phyloP scores from a whole-genome alignment of 2,888 invertebrate species.

The Leuctra nigra region DNA sequence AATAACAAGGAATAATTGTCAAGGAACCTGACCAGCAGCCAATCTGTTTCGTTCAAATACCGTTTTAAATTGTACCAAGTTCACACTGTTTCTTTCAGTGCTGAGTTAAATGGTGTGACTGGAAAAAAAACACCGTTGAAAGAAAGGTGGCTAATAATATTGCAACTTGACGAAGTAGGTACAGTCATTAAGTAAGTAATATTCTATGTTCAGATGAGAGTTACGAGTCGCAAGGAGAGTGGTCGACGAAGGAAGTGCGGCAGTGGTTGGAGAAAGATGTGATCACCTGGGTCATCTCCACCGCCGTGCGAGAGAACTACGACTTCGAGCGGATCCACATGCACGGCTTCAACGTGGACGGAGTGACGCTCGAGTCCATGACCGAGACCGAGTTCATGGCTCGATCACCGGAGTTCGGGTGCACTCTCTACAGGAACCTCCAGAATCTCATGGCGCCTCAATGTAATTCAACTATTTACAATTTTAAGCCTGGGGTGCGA shows the following conservation, averaged over 20 bases:
- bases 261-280: slow-evolving; percentile 19
- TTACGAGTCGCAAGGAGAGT: slow-evolving; percentile 6
- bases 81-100: too few relatives aligned
- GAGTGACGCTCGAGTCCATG: slow-evolving; percentile 12
- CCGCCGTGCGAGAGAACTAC: background rate
- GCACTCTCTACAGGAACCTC: slow-evolving; percentile 25
- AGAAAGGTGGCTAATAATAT: too few relatives aligned
- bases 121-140: too few relatives aligned
- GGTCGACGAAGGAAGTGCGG: background rate
- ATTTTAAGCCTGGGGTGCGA: too few relatives aligned
- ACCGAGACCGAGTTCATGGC: slow-evolving; percentile 16
- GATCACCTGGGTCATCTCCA: slow-evolving; percentile 16
- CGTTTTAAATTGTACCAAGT: too few relatives aligned
- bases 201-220: background rate
- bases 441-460: slow-evolving; percentile 20
- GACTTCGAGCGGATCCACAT: slow-evolving; percentile 13
- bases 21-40: too few relatives aligned
- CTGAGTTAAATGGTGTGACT: too few relatives aligned
- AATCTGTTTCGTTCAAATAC: too few relatives aligned
- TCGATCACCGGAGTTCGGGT: slow-evolving; percentile 23
- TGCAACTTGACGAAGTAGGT: too few relatives aligned
- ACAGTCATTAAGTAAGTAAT: too few relatives aligned
- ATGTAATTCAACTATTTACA: too few relatives aligned
- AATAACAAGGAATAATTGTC: too few relatives aligned
- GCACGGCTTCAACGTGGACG: slow-evolving; percentile 19